Percentiles rank a stretch among this genome's conserved stretches.
Evolutionary conservation across 2,797 vertebrate species (phyloP).

Genomic region (Sylvia borin): DNA sequence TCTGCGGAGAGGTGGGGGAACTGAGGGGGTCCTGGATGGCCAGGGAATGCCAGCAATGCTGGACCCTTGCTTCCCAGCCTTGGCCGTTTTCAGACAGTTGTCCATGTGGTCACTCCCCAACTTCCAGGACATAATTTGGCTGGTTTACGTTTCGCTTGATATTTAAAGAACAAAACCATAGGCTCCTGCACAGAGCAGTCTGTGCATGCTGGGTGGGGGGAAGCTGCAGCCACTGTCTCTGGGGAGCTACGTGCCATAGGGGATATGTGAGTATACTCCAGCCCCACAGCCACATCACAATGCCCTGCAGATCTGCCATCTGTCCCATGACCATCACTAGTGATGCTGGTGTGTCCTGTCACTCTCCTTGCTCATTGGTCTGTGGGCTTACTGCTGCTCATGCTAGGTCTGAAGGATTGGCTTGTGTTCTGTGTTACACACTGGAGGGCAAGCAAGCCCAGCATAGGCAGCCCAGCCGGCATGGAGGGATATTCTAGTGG

Average conservation of each 20-base stretch:
- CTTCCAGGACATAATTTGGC: conserved; percentile 42
- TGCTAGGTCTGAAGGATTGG: not conserved
- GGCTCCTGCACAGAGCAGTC: not conserved
- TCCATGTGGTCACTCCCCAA: not conserved
- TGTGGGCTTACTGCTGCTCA: not conserved
- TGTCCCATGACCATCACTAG: not conserved
- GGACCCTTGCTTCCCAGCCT: conserved; percentile 34
- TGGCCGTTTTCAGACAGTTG: conserved; percentile 63
- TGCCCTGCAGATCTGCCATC: not conserved
- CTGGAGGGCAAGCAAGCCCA: not conserved
- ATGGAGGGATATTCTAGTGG: not conserved
- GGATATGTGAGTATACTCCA: not conserved
- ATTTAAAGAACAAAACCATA: conserved; percentile 62
- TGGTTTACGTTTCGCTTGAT: conserved; percentile 65
- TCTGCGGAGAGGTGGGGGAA: conserved; percentile 15
- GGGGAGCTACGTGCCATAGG: not conserved
- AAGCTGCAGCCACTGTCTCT: not conserved
- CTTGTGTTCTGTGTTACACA: not conserved
- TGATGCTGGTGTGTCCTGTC: not conserved
- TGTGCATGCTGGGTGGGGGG: not conserved
- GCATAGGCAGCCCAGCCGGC: not conserved
- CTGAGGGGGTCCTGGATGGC: conserved; percentile 27
- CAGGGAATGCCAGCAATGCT: conserved; percentile 74
- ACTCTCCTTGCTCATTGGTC: not conserved
- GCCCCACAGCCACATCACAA: not conserved